Evolutionary conservation across 2,888 invertebrate species (phyloP), one percentile per base, ranked within the genome.

Genomic region (Himalopsyche kuldschensis): DNA sequence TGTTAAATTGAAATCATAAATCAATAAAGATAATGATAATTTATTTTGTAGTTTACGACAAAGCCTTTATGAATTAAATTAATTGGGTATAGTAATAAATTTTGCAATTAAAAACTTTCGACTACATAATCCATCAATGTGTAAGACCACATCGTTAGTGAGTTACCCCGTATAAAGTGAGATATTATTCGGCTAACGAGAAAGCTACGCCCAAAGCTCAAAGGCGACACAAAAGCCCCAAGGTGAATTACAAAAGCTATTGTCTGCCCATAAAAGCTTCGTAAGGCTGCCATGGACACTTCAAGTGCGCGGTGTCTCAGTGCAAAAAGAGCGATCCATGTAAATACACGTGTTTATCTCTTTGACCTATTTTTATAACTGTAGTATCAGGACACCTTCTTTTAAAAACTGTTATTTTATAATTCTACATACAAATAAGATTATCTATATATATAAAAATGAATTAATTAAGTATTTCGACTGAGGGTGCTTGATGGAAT

Each of bases 211-310:
- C 46, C 63, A 55, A 78, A 78, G 82, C 78, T 82, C 82, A 78
- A 82, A 82, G 78, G 55, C 35, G 35, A 81, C 76, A 75, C 75
- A 35, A 41, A 75, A 81, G 76, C 77, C 32, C n/a, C 77, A 24
- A 32, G 75, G 31, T 78, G 32, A 24, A 78, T 77, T 78, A 82
- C 82, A 82, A 82, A 82, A 78, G 82, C 55, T 63, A 82, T 82
- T 78, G 82, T 78, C 75, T 82, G 63, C 27, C 69, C 69, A 69
- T 69, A 46, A 46, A 76, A 76, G 76, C 76, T 76, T 41, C 76
- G 76, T 35, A 41, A 76, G 76, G 76, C 76, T 76, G 76, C 76
- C 76, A 3, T 27, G 78, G 78, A 78, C 41, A 35, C 46, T 78
- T 47, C 78, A 46, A 30, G 69, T 69, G 15, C 69, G 15, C 69